Evolutionary conservation across 1,140 invertebrate genomes (phyloP).

Genomic region (Caenorhabditis tropicalis): DNA sequence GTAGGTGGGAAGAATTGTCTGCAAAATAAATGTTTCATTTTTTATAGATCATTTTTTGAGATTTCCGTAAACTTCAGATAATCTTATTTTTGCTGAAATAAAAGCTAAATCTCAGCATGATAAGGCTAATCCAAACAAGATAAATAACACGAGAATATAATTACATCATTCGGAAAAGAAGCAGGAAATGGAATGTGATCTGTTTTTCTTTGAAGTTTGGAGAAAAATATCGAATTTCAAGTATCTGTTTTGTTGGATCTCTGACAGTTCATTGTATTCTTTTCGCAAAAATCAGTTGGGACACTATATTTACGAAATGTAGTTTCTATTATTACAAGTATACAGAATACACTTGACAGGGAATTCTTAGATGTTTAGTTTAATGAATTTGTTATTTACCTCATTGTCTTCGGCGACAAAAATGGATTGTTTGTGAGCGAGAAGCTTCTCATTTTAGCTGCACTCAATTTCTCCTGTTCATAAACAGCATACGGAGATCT

Average conservation of each 20-base stretch:
- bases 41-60: background rate
- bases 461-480: slow-evolving; percentile 26
- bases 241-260: background rate
- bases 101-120: background rate
- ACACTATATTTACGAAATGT: too few species aligned
- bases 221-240: background rate
- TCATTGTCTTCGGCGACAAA: slow-evolving; percentile 20
- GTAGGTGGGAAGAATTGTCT: slow-evolving; percentile 38
- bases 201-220: background rate
- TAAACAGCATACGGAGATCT: slow-evolving; percentile 28
- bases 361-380: too few species aligned
- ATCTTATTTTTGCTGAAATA: background rate
- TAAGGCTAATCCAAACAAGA: background rate
- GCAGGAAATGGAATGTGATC: background rate
- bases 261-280: background rate
- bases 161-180: background rate
- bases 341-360: too few species aligned
- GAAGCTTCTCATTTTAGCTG: slow-evolving; percentile 32
- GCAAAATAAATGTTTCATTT: background rate
- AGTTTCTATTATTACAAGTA: too few species aligned
- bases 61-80: background rate
- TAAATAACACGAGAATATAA: background rate
- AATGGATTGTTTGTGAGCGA: slow-evolving; percentile 16
- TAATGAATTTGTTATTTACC: background rate
- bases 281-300: too few species aligned